Conservation (phyloP, 2,113 vertebrate genomes). For the Microcebus jonahi region DNA sequence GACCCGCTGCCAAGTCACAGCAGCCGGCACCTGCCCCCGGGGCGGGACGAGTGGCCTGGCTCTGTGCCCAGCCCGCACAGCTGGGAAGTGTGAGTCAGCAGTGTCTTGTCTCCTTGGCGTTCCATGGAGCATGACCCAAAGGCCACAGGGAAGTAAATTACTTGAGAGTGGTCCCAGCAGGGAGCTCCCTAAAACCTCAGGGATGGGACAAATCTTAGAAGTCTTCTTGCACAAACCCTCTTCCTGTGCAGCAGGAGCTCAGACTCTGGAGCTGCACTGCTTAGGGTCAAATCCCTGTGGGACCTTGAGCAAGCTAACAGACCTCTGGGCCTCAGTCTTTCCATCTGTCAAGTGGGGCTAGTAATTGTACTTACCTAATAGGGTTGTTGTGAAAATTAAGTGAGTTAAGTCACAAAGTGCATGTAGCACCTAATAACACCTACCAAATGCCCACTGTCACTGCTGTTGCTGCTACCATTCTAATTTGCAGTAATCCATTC, state of each 20-base stretch:
- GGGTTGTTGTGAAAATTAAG: background rate
- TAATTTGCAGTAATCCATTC: no score
- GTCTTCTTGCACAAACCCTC: background rate
- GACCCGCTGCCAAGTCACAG: conserved; percentile 66
- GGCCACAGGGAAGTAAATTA: background rate
- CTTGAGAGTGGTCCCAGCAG: background rate
- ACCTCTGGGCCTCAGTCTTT: background rate
- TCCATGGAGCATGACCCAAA: background rate
- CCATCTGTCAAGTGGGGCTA: background rate
- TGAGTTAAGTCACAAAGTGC: no score
- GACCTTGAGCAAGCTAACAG: background rate
- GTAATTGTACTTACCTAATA: background rate
- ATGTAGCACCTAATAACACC: accelerated
- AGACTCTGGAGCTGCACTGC: background rate
- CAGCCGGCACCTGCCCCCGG: conserved; percentile 62
- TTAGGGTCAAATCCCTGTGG: background rate
- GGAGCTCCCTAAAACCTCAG: background rate
- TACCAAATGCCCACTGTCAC: accelerated
- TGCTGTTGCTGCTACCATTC: accelerated
- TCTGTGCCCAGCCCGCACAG: conserved; percentile 36
- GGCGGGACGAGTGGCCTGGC: conserved; percentile 36
- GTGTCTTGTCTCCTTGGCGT: conserved; percentile 11
- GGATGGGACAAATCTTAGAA: background rate
- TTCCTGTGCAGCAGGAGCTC: background rate
- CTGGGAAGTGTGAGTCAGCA: conserved; percentile 50